A percentile compares a stretch with the other conserved stretches of the same genome.
Conservation (phyloP, 2,113 vertebrate genomes). For the Rhinopithecus roxellana region DNA sequence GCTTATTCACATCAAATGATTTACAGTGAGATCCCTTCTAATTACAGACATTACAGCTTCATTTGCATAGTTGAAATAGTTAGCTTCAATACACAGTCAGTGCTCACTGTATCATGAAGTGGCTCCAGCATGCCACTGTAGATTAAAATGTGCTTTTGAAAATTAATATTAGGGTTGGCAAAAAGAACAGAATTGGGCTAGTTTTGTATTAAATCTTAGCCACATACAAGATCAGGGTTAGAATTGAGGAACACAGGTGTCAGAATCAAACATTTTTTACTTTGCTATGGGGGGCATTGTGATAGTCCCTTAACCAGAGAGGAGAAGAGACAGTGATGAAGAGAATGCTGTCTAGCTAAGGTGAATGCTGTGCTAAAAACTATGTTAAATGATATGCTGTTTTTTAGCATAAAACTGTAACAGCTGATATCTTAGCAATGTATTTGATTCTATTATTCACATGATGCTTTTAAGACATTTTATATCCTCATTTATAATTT, state of each 20-base stretch:
- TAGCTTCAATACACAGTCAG: neutral
- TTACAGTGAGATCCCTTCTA: slow-evolving; percentile 24
- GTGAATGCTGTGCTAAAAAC: neutral
- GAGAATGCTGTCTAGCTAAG: neutral
- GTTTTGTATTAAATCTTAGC: neutral
- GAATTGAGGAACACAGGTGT: neutral
- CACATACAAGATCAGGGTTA: neutral
- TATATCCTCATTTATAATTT: slow-evolving; percentile 37
- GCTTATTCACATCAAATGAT: slow-evolving; percentile 65
- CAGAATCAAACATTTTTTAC: neutral
- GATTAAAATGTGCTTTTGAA: neutral
- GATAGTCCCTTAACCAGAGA: neutral
- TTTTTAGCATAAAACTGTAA: neutral
- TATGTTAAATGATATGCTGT: neutral
- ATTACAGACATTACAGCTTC: slow-evolving; percentile 32
- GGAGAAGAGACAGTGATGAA: neutral
- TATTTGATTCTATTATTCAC: neutral
- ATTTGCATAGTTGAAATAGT: slow-evolving; percentile 18
- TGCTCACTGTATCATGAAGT: neutral
- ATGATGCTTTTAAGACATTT: slow-evolving; percentile 34
- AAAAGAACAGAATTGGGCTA: neutral
- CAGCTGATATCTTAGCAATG: neutral
- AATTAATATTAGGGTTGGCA: neutral
- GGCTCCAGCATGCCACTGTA: neutral
- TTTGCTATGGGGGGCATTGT: neutral